These are phyloP conservation scores for Odontomachus brunneus DNA, from an alignment of 1,140 invertebrate genomes.

Conservation along the genomic window DNA sequence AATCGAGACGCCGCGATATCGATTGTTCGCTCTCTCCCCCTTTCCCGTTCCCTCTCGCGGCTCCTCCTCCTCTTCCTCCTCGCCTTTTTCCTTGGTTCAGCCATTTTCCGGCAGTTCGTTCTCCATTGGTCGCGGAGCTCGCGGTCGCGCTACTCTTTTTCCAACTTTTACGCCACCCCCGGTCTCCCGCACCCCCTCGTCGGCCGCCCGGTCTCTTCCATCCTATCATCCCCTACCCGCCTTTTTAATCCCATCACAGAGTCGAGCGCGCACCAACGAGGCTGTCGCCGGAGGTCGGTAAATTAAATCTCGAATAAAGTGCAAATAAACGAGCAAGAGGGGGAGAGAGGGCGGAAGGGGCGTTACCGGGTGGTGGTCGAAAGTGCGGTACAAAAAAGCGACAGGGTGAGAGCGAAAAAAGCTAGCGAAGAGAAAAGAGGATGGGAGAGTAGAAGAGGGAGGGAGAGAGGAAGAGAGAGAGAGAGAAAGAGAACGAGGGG, in stretches of 20 bases:
- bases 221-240: slow-evolving; percentile 73
- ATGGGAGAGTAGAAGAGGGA: slow-evolving; percentile 46
- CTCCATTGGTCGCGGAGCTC: slow-evolving; percentile 61
- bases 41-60: slow-evolving; percentile 5
- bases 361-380: slow-evolving; percentile 74
- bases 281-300: slow-evolving; percentile 82
- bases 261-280: slow-evolving; percentile 75
- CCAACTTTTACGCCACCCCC: slow-evolving; percentile 66
- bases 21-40: slow-evolving; percentile 34
- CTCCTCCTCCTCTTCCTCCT: not conserved
- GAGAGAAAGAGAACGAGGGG: slow-evolving; percentile 42
- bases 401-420: slow-evolving; percentile 58
- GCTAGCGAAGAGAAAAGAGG: slow-evolving; percentile 36
- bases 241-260: slow-evolving; percentile 82
- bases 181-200: slow-evolving; percentile 30
- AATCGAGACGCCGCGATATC: slow-evolving; percentile 57
- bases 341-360: slow-evolving; percentile 51
- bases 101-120: slow-evolving; percentile 64
- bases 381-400: slow-evolving; percentile 76
- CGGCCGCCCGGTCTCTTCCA: slow-evolving; percentile 67
- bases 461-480: slow-evolving; percentile 55
- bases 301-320: slow-evolving; percentile 86
- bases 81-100: slow-evolving; percentile 55
- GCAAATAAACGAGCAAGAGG: slow-evolving; percentile 73
- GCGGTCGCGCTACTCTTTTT: slow-evolving; percentile 59